Evolutionary conservation across 1,140 invertebrate genomes (phyloP).

Genomic region (Drosophila guanche): DNA sequence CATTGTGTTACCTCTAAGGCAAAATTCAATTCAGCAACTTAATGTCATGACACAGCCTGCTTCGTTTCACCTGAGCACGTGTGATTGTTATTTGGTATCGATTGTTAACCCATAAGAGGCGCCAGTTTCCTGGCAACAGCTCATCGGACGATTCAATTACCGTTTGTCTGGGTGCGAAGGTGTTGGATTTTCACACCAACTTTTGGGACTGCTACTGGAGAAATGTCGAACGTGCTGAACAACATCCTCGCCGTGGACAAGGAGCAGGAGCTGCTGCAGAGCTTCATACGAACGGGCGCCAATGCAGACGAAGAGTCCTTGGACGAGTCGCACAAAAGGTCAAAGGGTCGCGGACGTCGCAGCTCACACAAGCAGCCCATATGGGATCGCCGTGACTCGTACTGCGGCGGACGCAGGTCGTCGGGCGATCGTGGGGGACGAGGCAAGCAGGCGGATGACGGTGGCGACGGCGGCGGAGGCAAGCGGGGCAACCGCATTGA

Average conservation of each 20-base stretch:
- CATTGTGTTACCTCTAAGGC: no score
- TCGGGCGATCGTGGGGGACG: slow-evolving; percentile 34
- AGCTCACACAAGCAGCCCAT: slow-evolving; percentile 51
- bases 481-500: slow-evolving; percentile 80
- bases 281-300: slow-evolving; percentile 88
- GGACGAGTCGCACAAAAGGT: slow-evolving; percentile 61
- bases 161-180: slow-evolving; percentile 52
- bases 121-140: slow-evolving; percentile 63
- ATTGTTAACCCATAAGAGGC: slow-evolving; percentile 55
- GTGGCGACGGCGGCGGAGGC: slow-evolving; percentile 34
- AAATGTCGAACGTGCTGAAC: slow-evolving; percentile 78
- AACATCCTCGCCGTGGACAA: slow-evolving; percentile 86
- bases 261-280: slow-evolving; percentile 89
- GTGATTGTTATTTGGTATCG: slow-evolving; percentile 58
- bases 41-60: not conserved
- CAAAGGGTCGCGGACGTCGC: slow-evolving; percentile 49
- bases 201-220: slow-evolving; percentile 8
- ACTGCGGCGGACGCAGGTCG: slow-evolving; percentile 29
- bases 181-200: slow-evolving; percentile 54
- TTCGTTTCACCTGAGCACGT: no score
- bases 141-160: slow-evolving; percentile 57
- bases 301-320: slow-evolving; percentile 65
- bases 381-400: slow-evolving; percentile 56
- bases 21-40: no score
- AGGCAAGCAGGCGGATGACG: slow-evolving; percentile 66